These are phyloP conservation scores for Caradrina kadenii DNA, from an alignment of 2,888 invertebrate species.

Conservation along the genomic window DNA sequence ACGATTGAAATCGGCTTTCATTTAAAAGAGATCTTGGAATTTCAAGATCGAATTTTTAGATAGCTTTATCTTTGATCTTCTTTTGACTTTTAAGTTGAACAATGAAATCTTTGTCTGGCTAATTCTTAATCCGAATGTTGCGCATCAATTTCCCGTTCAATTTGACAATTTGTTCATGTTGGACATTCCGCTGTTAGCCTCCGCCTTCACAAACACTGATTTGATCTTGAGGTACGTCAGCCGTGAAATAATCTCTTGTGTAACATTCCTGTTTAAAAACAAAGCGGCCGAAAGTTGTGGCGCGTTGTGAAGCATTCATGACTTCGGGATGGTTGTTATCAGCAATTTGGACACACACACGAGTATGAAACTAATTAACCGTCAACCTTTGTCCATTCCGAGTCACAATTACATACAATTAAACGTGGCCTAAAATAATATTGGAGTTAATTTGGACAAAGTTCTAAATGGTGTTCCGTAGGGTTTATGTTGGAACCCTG, in stretches of 20 bases:
- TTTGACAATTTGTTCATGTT: conserved; percentile 44
- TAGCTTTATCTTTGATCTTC: conserved; percentile 55
- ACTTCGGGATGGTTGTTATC: conserved; percentile 46
- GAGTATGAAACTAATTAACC: conserved; percentile 61
- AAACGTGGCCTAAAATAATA: conserved; percentile 77
- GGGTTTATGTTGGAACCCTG: conserved; percentile 62
- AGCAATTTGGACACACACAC: conserved; percentile 56
- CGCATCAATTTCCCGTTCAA: conserved; percentile 50
- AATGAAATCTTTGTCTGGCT: conserved; percentile 54
- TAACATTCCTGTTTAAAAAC: conserved; percentile 52
- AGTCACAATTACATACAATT: conserved; percentile 73
- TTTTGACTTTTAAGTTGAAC: conserved; percentile 47
- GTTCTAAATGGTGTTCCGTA: conserved; percentile 63
- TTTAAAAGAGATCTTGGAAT: conserved; percentile 21
- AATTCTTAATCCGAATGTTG: conserved; percentile 49
- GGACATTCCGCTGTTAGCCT: conserved; percentile 51
- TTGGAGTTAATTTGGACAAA: conserved; percentile 71
- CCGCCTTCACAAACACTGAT: conserved; percentile 53
- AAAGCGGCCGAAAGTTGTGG: conserved; percentile 41
- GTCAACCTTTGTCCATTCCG: conserved; percentile 67
- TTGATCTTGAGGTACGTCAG: conserved; percentile 46
- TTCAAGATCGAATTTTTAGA: conserved; percentile 42
- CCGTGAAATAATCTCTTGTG: conserved; percentile 50
- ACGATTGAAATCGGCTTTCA: conserved; percentile 38
- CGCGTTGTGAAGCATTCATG: conserved; percentile 21